phyloP scores from a whole-genome alignment of 2,888 invertebrate genomes.

The Drosophila robusta region DNA sequence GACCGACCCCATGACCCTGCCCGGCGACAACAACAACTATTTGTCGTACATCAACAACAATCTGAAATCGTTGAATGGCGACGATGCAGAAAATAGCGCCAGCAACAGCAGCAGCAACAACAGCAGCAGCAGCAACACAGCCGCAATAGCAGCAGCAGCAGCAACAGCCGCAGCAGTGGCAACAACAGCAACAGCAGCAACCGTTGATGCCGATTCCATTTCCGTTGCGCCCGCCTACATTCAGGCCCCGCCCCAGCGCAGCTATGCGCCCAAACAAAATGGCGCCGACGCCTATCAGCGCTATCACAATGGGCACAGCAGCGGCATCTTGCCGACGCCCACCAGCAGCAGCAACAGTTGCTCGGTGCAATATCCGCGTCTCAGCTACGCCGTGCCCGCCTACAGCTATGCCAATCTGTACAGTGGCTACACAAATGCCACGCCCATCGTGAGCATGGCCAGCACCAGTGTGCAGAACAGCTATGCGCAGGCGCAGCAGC shows the following conservation, averaged over 20 bases:
- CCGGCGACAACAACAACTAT: slow-evolving; percentile 67
- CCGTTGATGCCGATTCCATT: slow-evolving; percentile 41
- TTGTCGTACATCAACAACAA: slow-evolving; percentile 70
- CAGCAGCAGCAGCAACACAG: slow-evolving; percentile 9
- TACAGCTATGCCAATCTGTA: slow-evolving; percentile 64
- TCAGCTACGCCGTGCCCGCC: slow-evolving; percentile 71
- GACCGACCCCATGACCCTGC: slow-evolving; percentile 33
- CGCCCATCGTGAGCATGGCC: slow-evolving; percentile 65
- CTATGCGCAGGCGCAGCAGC: slow-evolving; percentile 65
- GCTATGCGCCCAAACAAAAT: slow-evolving; percentile 58
- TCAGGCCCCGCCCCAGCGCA: slow-evolving; percentile 33
- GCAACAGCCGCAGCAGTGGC: slow-evolving; percentile 15
- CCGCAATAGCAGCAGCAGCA: slow-evolving; percentile 3
- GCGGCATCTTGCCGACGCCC: slow-evolving; percentile 75
- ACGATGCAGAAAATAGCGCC: slow-evolving; percentile 41
- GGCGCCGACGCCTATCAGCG: slow-evolving; percentile 53
- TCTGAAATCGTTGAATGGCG: slow-evolving; percentile 52
- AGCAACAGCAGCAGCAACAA: slow-evolving; percentile 30
- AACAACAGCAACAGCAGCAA: slow-evolving; percentile 11
- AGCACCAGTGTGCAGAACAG: slow-evolving; percentile 34
- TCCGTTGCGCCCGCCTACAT: slow-evolving; percentile 28
- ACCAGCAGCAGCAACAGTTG: slow-evolving; percentile 44
- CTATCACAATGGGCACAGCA: slow-evolving; percentile 60
- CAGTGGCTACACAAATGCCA: slow-evolving; percentile 58
- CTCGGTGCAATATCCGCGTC: slow-evolving; percentile 64